Evolutionary conservation across 2,113 vertebrate genomes (phyloP), one percentile per base, ranked within the genome.

Genomic region (Chaenogobius annularis): DNA sequence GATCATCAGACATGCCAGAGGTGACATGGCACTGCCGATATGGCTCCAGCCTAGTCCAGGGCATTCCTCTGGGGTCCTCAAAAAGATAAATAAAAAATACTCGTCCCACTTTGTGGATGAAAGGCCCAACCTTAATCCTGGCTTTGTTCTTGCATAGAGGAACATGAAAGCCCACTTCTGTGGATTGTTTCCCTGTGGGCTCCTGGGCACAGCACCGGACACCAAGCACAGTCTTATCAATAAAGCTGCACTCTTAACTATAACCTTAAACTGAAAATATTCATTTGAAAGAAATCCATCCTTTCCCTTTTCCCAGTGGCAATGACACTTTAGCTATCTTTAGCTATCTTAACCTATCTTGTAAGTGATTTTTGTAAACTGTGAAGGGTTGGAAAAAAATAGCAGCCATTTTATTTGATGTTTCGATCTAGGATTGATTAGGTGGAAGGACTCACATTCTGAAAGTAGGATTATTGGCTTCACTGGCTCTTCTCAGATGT

Each of bases 401-500:
- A 93, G 85, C 93, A 92, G 91, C 93, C 91, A 88, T 95, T 96
- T 94, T 95, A 96, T 97, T 97, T 96, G 96, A 97, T 97, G 96
- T 96, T 97, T 96, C 95, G 96, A 96, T 97, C 95, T 93, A 93
- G 95, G 95, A 98, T 97, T 97, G 98, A 98, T 98, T 96, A 91
- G 78, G 86, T 94, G 94, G 95, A 97, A 96, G 95, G 94, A 95
- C 96, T 92, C 92, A 92, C 94, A 94, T 97, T 96, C 95, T 96
- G 95, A 98, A 96, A 97, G 96, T 93, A 91, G 96, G 97, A 97
- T 99, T 99, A 99, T 97, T 96, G 97, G 96, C 97, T 98, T 97
- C 92, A 92, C 95, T 93, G 94, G 95, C 95, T 98, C 95, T 95
- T 87, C 95, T 97, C 95, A 98, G 97, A 98, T 98, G 95, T 97